phyloP scores from a whole-genome alignment of 2,113 vertebrate genomes.

The Nibea albiflora region DNA sequence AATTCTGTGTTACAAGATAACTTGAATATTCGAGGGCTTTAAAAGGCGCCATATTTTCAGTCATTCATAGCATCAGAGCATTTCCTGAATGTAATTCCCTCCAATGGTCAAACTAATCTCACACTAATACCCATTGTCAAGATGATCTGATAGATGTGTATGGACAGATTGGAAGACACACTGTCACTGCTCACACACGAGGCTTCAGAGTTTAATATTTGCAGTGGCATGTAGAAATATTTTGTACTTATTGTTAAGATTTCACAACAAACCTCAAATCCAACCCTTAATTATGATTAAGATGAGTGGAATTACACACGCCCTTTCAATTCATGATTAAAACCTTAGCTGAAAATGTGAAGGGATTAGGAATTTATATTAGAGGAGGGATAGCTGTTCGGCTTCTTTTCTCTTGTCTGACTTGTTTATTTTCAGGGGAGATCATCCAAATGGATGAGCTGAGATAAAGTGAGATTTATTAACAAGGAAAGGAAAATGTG shows the following conservation, averaged over 20 bases:
- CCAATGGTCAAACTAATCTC: slow-evolving; percentile 22
- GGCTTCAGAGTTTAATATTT: background rate
- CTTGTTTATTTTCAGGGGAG: slow-evolving; percentile 51
- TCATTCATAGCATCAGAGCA: slow-evolving; percentile 5
- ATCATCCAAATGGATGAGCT: slow-evolving; percentile 39
- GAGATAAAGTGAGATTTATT: slow-evolving; percentile 44
- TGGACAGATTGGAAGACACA: background rate
- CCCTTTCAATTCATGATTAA: slow-evolving; percentile 49
- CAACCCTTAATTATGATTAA: slow-evolving; percentile 47
- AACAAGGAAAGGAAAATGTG: slow-evolving; percentile 33
- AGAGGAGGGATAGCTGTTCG: slow-evolving; percentile 16
- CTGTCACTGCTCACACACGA: background rate
- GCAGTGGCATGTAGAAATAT: background rate
- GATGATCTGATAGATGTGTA: background rate
- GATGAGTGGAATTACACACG: slow-evolving; percentile 25
- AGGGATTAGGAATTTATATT: slow-evolving; percentile 44
- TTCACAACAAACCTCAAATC: slow-evolving; percentile 27
- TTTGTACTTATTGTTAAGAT: slow-evolving; percentile 1
- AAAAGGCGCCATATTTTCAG: slow-evolving; percentile 5
- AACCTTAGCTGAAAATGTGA: slow-evolving; percentile 33
- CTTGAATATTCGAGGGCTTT: background rate
- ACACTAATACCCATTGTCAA: slow-evolving; percentile 33
- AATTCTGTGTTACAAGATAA: slow-evolving; percentile 4
- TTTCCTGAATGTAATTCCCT: slow-evolving; percentile 7
- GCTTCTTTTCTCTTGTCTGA: slow-evolving; percentile 22